Evolutionary conservation across 2,797 vertebrate genomes (phyloP).

Genomic region (Chiloscyllium punctatum): DNA sequence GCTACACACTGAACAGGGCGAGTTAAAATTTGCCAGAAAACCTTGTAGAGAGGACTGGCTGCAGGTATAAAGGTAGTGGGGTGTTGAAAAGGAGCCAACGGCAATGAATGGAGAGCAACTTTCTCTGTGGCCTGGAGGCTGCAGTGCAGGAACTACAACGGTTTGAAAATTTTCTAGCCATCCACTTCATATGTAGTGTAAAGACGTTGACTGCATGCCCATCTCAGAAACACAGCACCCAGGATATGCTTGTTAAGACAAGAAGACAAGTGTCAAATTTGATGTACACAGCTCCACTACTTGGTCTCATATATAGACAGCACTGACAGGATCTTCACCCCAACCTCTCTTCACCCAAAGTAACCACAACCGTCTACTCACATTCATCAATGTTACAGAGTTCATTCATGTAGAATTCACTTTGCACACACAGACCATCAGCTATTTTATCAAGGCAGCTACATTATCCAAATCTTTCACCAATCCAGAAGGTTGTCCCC

Average conservation of each 20-base stretch:
- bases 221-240: not conserved
- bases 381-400: too few relatives aligned
- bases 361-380: too few relatives aligned
- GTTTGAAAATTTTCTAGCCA: not conserved
- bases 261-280: not conserved
- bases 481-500: too few relatives aligned
- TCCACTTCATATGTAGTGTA: not conserved
- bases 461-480: too few relatives aligned
- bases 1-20: not conserved
- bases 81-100: not conserved
- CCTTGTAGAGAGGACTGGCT: not conserved
- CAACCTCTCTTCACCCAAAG: not conserved
- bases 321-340: not conserved
- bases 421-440: too few relatives aligned
- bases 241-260: too few relatives aligned
- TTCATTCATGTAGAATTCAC: too few relatives aligned
- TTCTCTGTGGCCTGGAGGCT: not conserved
- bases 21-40: not conserved
- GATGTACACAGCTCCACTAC: not conserved
- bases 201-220: not conserved
- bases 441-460: too few relatives aligned
- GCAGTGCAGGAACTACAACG: not conserved
- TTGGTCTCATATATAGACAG: not conserved
- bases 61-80: too few relatives aligned
- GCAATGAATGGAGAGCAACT: not conserved